phyloP scores from a whole-genome alignment of 2,888 invertebrate genomes.

The Cancer borealis region DNA sequence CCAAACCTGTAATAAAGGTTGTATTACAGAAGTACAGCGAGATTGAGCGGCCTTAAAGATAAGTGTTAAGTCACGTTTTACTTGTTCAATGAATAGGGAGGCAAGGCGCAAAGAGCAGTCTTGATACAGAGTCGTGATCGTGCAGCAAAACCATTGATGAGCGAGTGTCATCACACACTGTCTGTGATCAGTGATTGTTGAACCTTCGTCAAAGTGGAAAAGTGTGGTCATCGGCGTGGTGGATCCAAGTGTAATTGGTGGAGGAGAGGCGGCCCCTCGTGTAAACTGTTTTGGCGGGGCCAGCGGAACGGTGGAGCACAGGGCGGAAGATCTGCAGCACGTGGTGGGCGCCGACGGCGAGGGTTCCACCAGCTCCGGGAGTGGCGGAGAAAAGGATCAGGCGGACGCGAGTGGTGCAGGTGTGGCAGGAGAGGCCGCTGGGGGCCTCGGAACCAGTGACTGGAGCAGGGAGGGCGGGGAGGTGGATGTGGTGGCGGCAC shows the following conservation, averaged over 20 bases:
- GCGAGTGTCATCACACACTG: not conserved
- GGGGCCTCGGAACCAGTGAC: slow-evolving; percentile 47
- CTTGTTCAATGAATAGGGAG: not conserved
- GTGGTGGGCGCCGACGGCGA: slow-evolving; percentile 54
- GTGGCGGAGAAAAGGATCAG: slow-evolving; percentile 55
- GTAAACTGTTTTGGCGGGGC: not conserved
- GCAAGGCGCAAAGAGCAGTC: not conserved
- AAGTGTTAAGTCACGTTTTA: not conserved
- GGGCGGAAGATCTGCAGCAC: slow-evolving; percentile 54
- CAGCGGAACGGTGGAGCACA: slow-evolving; percentile 66
- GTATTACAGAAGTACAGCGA: not conserved
- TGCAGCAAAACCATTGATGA: not conserved
- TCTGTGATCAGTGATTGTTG: not conserved
- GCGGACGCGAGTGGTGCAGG: slow-evolving; percentile 51
- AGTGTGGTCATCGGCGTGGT: slow-evolving; percentile 4
- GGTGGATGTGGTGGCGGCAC: slow-evolving; percentile 69
- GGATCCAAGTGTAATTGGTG: slow-evolving; percentile 21
- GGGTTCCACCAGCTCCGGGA: slow-evolving; percentile 38
- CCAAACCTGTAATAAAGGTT: not conserved
- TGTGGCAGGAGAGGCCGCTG: slow-evolving; percentile 57
- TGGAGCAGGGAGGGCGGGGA: slow-evolving; percentile 54
- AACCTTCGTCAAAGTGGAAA: not conserved
- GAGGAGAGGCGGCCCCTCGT: slow-evolving; percentile 49
- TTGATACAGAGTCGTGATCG: not conserved
- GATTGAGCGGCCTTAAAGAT: not conserved